Base-by-base conservation (phyloP, 2,888 invertebrate species). In the Cantharis lateralis region DNA sequence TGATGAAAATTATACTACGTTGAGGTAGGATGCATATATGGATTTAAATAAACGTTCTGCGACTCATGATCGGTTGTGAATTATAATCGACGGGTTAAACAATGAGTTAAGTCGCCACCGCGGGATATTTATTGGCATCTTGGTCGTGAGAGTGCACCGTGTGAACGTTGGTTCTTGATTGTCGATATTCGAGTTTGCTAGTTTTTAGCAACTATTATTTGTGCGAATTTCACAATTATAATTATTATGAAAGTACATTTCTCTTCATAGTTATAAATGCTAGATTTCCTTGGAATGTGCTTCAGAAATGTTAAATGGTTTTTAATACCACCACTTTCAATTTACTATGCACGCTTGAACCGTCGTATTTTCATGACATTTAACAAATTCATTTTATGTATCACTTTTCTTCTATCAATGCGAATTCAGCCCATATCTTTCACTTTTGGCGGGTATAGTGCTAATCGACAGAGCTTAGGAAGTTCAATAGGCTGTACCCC, bases 231-330 rank as follows among this genome's bases (percentile, higher is more conserved):
- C 72, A 32, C 62, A 72, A 24, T 62, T 68, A 72, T 72, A 66
- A 72, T 63, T 76, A 78, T 79, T 79, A 77, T 77, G 79, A 79
- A 79, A 79, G 78, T 79, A 72, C 78, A 78, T 78, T 79, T 79
- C 76, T 75, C 79, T 70, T 78, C 78, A 76, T 78, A 76, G 76
- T 79, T 78, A 78, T 78, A 79, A 79, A 79, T 79, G 76, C 74
- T 78, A 63, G 62, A 68, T 68, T 76, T 77, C 76, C 74, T 79
- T 76, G 75, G 70, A 77, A 79, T 75, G 78, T 66, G 28, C 69
- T 28, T 32, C 16, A 20, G 20, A 66, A 66, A 66, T 20, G n/a
- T 48, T 48, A n/a, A 48, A 48, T n/a, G 48, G 1, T n/a, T 48
- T 48, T 48, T 48, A 48, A 48, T 48, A 48, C 13, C 7, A 48